A percentile compares a stretch with the other conserved stretches of the same genome.
phyloP scores from a whole-genome alignment of 2,113 vertebrate species.

The Anguilla rostrata region DNA sequence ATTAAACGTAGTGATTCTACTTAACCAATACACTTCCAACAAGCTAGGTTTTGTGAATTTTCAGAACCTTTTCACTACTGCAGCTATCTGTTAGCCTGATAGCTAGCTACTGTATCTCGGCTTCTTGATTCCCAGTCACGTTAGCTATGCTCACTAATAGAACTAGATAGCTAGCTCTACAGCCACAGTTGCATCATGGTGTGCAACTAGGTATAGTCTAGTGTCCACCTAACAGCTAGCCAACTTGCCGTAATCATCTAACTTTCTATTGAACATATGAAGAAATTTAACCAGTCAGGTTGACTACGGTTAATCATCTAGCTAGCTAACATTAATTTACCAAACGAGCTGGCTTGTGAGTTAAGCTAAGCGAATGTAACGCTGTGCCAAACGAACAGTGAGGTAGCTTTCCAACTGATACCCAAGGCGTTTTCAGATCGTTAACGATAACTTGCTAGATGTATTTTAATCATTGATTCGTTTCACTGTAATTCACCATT shows the following conservation, averaged over 20 bases:
- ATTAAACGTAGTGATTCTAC: no score
- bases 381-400: neutral
- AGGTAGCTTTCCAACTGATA: neutral
- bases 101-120: neutral
- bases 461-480: neutral
- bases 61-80: neutral
- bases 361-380: neutral
- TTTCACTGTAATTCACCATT: neutral
- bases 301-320: neutral
- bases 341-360: neutral
- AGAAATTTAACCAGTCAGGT: neutral
- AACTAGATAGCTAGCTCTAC: neutral
- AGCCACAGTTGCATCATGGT: neutral
- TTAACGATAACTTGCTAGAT: neutral
- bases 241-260: neutral
- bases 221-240: neutral
- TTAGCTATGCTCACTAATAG: neutral
- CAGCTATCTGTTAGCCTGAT: neutral
- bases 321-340: neutral
- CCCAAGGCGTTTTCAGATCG: neutral
- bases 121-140: neutral
- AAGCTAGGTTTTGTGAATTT: neutral
- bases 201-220: neutral
- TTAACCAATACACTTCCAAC: neutral
- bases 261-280: neutral